These are phyloP conservation scores for Acanthopleura granulata DNA, from an alignment of 2,888 invertebrate genomes.

Conservation along the genomic window DNA sequence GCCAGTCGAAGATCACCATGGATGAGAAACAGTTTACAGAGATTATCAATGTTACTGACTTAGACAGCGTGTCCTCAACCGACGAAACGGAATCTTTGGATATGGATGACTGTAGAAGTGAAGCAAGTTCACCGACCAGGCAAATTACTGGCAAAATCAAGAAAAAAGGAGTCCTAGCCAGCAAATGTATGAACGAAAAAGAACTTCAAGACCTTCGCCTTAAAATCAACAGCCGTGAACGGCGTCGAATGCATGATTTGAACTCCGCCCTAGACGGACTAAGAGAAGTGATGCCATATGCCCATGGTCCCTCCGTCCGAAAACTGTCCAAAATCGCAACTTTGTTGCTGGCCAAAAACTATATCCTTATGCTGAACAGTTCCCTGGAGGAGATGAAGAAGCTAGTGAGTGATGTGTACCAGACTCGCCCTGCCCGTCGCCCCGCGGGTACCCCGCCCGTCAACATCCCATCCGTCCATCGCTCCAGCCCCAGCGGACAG, in stretches of 20 bases:
- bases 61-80: conserved; percentile 6
- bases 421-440: conserved; percentile 30
- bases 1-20: background rate
- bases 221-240: conserved; percentile 72
- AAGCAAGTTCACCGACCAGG: background rate
- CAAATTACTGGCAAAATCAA: background rate
- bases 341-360: conserved; percentile 66
- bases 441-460: conserved; percentile 13
- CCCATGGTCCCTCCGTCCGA: conserved; percentile 67
- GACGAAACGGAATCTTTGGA: conserved; percentile 16
- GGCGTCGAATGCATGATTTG: conserved; percentile 72
- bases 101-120: background rate
- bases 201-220: conserved; percentile 63
- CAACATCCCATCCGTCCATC: background rate
- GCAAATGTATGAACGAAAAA: conserved; percentile 46
- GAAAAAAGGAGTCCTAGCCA: conserved; percentile 7
- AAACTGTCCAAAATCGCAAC: conserved; percentile 69
- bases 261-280: conserved; percentile 70
- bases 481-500: background rate
- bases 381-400: conserved; percentile 69
- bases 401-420: conserved; percentile 63
- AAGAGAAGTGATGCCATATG: conserved; percentile 69
- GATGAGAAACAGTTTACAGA: background rate
- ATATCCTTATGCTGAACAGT: conserved; percentile 66
- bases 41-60: conserved; percentile 19